phyloP scores from a whole-genome alignment of 2,113 vertebrate genomes.

The Pluvialis apricaria region DNA sequence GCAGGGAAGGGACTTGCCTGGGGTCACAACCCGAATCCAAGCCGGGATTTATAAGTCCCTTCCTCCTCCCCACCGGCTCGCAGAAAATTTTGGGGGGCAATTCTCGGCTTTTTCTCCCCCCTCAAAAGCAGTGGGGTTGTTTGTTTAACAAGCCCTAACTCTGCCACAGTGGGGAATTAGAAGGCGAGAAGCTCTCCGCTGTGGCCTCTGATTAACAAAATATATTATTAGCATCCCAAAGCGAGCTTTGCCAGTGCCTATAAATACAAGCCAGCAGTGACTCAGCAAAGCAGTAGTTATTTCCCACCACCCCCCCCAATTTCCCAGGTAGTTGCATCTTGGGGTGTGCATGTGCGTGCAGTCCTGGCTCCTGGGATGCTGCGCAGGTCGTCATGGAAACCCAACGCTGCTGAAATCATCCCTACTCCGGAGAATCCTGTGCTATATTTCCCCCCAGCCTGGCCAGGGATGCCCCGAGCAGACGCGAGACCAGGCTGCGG shows the following conservation, averaged over 20 bases:
- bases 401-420: neutral
- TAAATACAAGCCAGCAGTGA: slow-evolving; percentile 62
- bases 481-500: neutral
- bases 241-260: slow-evolving; percentile 51
- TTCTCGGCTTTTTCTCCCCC: too few relatives aligned
- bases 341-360: slow-evolving; percentile 1
- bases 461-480: neutral
- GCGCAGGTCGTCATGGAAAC: slow-evolving; percentile 69
- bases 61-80: neutral
- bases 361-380: slow-evolving; percentile 54
- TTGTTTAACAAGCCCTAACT: slow-evolving; percentile 14
- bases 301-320: neutral
- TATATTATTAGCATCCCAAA: slow-evolving; percentile 62
- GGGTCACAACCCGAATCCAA: neutral
- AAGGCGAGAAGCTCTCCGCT: slow-evolving; percentile 39
- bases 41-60: neutral
- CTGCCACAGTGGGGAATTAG: neutral
- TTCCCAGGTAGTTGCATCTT: slow-evolving; percentile 50
- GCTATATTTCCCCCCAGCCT: neutral
- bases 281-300: slow-evolving; percentile 67
- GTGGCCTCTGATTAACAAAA: slow-evolving; percentile 52
- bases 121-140: neutral
- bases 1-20: neutral
- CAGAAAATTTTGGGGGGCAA: too few relatives aligned
- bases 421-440: neutral